Conservation (phyloP, 1,140 invertebrate genomes). For the Holotrichia oblita region DNA sequence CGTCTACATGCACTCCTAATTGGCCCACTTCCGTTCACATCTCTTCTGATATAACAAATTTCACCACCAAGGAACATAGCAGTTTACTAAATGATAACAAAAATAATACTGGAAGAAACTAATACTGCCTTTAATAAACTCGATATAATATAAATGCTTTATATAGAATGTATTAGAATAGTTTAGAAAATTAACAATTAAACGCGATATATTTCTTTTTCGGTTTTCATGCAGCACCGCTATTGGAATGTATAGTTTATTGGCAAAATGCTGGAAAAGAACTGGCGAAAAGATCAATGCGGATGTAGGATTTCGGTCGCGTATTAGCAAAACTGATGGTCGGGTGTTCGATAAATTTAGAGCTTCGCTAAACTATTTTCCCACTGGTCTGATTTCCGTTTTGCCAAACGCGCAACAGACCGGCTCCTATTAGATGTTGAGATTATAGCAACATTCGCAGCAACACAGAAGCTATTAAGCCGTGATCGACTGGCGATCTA, state of each 20-base stretch:
- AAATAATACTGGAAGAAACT: conserved; percentile 8
- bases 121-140: conserved; percentile 33
- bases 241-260: neutral
- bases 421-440: neutral
- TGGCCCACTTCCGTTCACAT: neutral
- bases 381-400: conserved; percentile 11
- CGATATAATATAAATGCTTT: neutral
- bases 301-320: neutral
- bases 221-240: neutral
- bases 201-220: no score
- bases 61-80: conserved; percentile 58
- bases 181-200: no score
- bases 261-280: neutral
- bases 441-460: no score
- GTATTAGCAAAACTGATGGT: neutral
- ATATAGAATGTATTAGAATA: no score
- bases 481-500: neutral
- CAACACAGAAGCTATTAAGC: neutral
- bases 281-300: neutral
- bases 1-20: neutral
- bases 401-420: conserved; percentile 4
- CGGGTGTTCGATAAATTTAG: conserved; percentile 16
- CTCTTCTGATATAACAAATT: conserved; percentile 47
- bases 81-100: neutral
- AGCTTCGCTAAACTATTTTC: conserved; percentile 4